Evolutionary conservation across 1,140 invertebrate species (phyloP), one percentile per base, ranked within the genome.

Genomic region (Diploscapter pachys): DNA sequence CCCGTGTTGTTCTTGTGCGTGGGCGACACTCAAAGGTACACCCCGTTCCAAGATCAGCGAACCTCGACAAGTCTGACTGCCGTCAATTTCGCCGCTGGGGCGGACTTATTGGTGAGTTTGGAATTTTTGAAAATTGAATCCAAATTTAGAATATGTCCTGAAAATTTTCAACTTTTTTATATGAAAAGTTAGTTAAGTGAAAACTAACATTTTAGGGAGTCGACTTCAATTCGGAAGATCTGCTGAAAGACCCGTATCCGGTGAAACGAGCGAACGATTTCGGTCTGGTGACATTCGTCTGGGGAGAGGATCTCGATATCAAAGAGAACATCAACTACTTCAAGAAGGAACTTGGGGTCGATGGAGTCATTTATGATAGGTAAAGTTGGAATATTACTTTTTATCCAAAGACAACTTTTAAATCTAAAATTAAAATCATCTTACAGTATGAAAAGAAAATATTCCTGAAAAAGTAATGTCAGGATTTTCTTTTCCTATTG

Each of bases 361-460:
- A 85, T 78, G 83, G 83, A 72, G 67, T 85, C 5, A 85, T 85
- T 62, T 85, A 85, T 67, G 83, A 85, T 66, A n/a, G 76, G 76
- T 63, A 61, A 61, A 69, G 49, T 74, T 49, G n/a, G 2, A 48
- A 31, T 8, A 72, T 8, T 69, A 1, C 31, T 31, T 31, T 31
- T 31, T 31, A 31, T 1, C 31, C 31, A 1, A 31, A 31, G 31
- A 31, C 31, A 31, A 31, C 31, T 31, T 31, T 1, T 1, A 31
- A 31, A 31, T 31, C 31, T 31, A 31, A 31, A 31, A 31, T 31
- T 31, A 31, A 31, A 1, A 31, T 31, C 31, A 31, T 31, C 1
- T 31, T 31, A 31, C 31, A 31, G 31, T 31, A 31, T 31, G 31
- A 31, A 1, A 31, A 31, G 31, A 31, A 31, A 31, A 31, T 31